Base-by-base conservation (phyloP, 2,888 invertebrate genomes). In the Notocelia uddmanniana region DNA sequence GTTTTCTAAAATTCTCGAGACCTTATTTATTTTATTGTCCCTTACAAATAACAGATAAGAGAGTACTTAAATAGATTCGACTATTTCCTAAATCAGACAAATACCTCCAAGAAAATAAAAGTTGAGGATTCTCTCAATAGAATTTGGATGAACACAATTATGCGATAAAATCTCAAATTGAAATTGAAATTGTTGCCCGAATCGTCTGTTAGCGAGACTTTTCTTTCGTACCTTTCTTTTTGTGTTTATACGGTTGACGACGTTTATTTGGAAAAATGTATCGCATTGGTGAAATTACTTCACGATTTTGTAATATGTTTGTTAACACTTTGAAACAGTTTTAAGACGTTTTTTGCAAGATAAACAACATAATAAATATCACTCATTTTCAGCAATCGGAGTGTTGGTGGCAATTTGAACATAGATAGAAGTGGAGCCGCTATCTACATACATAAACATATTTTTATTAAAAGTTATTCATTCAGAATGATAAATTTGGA, bases 151-250 rank as follows among this genome's bases (percentile, higher is more conserved):
- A 26, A 34, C 48, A 63, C 31, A 31, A 15, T 62, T 62, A 19
- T 19, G 31, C 3, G 50, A 63, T 50, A 9, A 19, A 63, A 63
- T 63, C 31, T 48, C 50, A 19, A 13, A 63, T 62, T 54, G 64
- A 23, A 64, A 54, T 54, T 64, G 13, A 64, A 54, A 54, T 54
- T 54, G 37, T 48, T 63, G 19, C 34, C 15, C 37, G 19, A 21
- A 52, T 64, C 21, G 37, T 34, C 34, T 21, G 18, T 19, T 34
- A 34, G 26, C n/a, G 31, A 62, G 31, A 48, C 18, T 15, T n/a
- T 41, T 37, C 19, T 21, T 45, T 59, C 15, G n/a, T 54, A 54
- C n/a, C 11, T 54, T 26, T 19, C 1, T 15, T 54, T 23, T 26
- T 8, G n/a, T 13, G 23, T 26, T 15, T 31, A 13, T 23, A 21